phyloP scores from a whole-genome alignment of 1,140 invertebrate species.

The Drosophila rhopaloa region DNA sequence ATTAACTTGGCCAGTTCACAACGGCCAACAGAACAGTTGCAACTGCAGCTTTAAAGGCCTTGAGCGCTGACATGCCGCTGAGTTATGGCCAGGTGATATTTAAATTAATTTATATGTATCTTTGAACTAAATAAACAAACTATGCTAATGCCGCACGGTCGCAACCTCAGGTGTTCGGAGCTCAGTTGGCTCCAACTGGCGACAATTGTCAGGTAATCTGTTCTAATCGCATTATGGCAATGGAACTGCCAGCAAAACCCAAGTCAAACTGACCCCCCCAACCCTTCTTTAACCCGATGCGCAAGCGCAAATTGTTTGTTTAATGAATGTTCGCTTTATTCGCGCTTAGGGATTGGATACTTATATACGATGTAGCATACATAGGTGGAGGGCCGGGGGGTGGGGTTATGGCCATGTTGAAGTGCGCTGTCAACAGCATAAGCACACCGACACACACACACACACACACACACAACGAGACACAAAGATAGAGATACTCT shows the following conservation, averaged over 20 bases:
- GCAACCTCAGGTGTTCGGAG: constrained; percentile 66
- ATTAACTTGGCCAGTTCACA: neutral
- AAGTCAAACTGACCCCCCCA: constrained; percentile 6
- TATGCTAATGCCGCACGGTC: constrained; percentile 67
- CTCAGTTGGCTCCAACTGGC: constrained; percentile 35
- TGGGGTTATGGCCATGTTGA: constrained; percentile 48
- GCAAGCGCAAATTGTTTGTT: constrained; percentile 53
- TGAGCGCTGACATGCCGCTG: constrained; percentile 67
- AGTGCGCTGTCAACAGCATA: constrained; percentile 68
- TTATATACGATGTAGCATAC: neutral
- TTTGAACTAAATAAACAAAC: constrained; percentile 78
- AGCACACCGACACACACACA: constrained; percentile 43
- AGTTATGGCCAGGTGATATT: constrained; percentile 77
- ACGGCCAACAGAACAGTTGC: constrained; percentile 41
- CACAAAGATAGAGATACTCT: constrained; percentile 43
- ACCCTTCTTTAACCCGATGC: neutral
- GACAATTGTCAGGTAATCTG: constrained; percentile 80
- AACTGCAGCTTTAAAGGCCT: constrained; percentile 69
- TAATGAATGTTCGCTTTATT: constrained; percentile 57
- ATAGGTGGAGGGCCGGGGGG: neutral
- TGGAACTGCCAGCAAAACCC: constrained; percentile 22
- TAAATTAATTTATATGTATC: constrained; percentile 77
- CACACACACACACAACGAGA: constrained; percentile 3
- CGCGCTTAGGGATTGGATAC: constrained; percentile 40
- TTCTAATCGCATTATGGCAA: constrained; percentile 79